A percentile compares a stretch with the other conserved stretches of the same genome.
phyloP scores from a whole-genome alignment of 2,888 invertebrate genomes.

The Parnassius glacialis region DNA sequence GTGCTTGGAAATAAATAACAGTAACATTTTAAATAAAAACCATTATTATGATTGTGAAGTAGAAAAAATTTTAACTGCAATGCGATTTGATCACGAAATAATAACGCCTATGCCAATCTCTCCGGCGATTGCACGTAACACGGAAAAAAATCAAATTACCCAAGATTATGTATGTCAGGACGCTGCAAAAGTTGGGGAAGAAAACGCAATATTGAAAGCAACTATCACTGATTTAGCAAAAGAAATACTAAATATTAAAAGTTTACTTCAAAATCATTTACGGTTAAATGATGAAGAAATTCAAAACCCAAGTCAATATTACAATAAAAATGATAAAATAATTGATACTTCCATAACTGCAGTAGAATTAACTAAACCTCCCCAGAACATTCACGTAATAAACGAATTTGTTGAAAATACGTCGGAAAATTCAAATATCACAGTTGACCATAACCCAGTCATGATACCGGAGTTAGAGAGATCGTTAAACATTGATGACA shows the following conservation, averaged over 20 bases:
- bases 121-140: conserved; percentile 38
- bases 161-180: conserved; percentile 33
- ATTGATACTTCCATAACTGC: background rate
- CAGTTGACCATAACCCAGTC: background rate
- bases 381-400: background rate
- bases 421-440: background rate
- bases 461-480: background rate
- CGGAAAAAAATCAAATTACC: conserved; percentile 15
- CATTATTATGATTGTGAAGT: conserved; percentile 52
- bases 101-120: conserved; percentile 60
- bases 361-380: background rate
- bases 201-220: conserved; percentile 38
- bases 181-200: conserved; percentile 39
- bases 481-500: background rate
- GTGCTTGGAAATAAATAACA: conserved; percentile 51
- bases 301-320: conserved; percentile 15
- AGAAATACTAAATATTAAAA: conserved; percentile 40
- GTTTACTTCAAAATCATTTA: conserved; percentile 32
- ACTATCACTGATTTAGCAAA: conserved; percentile 37
- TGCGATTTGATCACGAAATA: conserved; percentile 46
- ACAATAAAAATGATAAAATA: conserved; percentile 10
- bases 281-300: conserved; percentile 13
- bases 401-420: conserved; percentile 3
- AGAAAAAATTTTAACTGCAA: conserved; percentile 53
- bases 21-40: conserved; percentile 39